phyloP scores from a whole-genome alignment of 2,113 vertebrate species.

The Bungarus multicinctus region DNA sequence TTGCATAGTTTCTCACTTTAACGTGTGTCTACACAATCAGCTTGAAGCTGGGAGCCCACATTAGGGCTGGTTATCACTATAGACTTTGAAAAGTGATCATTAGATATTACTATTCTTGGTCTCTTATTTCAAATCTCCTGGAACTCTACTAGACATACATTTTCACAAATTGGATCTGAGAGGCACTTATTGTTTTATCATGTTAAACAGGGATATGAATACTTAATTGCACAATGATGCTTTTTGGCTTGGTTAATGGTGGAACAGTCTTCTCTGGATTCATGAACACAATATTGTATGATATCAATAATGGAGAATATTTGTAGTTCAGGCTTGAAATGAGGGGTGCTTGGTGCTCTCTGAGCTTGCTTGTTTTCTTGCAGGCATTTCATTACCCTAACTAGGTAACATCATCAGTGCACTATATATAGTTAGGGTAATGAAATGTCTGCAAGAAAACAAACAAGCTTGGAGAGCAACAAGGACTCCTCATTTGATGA shows the following conservation, averaged over 20 bases:
- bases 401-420: too few species aligned
- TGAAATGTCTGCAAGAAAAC: too few species aligned
- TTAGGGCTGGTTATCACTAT: background rate
- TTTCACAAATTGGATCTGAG: background rate
- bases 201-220: background rate
- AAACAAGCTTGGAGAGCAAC: too few species aligned
- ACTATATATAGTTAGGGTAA: too few species aligned
- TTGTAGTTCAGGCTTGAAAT: too few species aligned
- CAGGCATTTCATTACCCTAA: too few species aligned
- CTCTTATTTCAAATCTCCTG: background rate
- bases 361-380: too few species aligned
- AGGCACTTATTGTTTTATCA: background rate
- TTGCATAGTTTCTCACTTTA: background rate
- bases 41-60: background rate
- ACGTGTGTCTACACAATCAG: background rate
- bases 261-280: background rate
- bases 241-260: background rate
- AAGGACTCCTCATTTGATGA: background rate
- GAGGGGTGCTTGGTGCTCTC: too few species aligned
- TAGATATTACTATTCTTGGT: background rate
- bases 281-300: background rate
- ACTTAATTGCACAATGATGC: background rate
- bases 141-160: background rate
- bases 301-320: too few species aligned
- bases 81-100: background rate